Evolutionary conservation across 2,888 invertebrate genomes (phyloP), one percentile per base, ranked within the genome.

Genomic region (Stratiomys singularior): DNA sequence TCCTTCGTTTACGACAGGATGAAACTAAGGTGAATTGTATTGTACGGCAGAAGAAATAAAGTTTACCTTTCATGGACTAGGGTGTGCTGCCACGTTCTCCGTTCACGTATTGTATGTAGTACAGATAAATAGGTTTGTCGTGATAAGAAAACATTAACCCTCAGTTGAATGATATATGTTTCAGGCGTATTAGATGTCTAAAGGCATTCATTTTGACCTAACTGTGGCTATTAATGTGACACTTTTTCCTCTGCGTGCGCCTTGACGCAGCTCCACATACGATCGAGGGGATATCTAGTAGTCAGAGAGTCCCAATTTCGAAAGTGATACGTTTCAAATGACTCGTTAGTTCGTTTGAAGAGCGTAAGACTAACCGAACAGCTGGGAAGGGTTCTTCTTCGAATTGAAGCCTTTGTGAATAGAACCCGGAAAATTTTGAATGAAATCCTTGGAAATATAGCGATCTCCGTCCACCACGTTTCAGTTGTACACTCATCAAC

Each of bases 61-160:
- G 58, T 58, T 37, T 74, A 74, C 74, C 37, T 60, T 60, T 37
- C 15, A 60, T 28, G 44, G 37, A 30, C 15, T 23, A 30, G 58
- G 28, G 74, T 44, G 47, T 27, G 23, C 27, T 74, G 21, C 21
- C 74, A 30, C 30, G 25, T 69, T n/a, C 46, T 66, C 15, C 46
- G 9, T 47, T 69, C 47, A 30, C 30, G n/a, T 47, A 25, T 69
- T 69, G 69, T 69, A 21, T 66, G 69, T 25, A 66, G 60, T 74
- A 77, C 81, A 82, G 83, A 83, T 83, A 83, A 83, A 83, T 83
- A 83, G 83, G 82, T 81, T 82, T 84, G 60, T 82, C 84, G 84
- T 84, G 84, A 84, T 83, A 84, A 84, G 84, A 83, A 84, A 84
- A 82, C 84, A 79, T 79, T 78, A 78, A 67, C 71, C 71, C 60